Evolutionary conservation across 2,797 vertebrate species (phyloP).

Genomic region (Cuculus canorus): DNA sequence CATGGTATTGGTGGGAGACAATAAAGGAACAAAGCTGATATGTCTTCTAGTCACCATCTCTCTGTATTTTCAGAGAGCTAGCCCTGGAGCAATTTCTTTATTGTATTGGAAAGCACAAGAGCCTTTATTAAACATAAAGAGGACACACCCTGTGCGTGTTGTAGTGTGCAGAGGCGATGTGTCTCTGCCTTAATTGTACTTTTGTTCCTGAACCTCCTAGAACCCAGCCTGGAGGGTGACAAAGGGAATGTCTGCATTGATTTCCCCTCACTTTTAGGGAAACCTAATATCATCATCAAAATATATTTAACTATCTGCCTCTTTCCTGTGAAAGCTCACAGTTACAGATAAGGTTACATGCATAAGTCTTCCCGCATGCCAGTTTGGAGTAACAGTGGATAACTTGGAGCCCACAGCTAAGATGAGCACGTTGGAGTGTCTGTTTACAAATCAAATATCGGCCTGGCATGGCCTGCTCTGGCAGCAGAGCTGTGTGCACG

Average conservation of each 20-base stretch:
- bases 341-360: not conserved
- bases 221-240: not conserved
- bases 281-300: not conserved
- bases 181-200: not conserved
- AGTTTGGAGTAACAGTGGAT: not conserved
- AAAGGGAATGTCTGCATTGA: not conserved
- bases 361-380: not conserved
- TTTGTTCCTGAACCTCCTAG: not conserved
- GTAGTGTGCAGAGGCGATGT: conserved; percentile 1
- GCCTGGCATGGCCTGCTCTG: conserved; percentile 52
- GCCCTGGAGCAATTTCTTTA: not conserved
- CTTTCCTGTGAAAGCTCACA: not conserved
- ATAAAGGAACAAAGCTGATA: not conserved
- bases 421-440: conserved; percentile 40
- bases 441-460: conserved; percentile 54
- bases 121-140: not conserved
- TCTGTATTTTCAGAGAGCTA: not conserved
- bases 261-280: not conserved
- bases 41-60: not conserved
- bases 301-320: not conserved
- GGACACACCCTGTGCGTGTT: conserved; percentile 15
- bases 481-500: not conserved
- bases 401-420: not conserved
- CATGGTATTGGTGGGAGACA: not conserved
- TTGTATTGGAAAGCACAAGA: not conserved